Conservation (phyloP, 2,888 invertebrate species). For the Cerceris rybyensis region DNA sequence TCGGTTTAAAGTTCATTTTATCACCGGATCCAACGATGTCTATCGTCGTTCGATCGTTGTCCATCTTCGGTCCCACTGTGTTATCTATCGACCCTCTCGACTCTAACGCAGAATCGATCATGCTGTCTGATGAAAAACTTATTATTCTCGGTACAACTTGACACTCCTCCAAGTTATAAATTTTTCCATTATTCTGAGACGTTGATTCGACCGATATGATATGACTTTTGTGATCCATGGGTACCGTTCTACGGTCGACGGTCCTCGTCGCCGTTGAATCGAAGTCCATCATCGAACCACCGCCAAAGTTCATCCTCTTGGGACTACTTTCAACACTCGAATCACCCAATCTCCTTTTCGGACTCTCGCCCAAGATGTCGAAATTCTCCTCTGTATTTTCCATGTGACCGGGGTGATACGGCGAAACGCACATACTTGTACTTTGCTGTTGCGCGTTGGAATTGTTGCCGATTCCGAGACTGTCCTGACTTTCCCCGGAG, state of each 20-base stretch:
- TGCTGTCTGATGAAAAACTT: conserved; percentile 51
- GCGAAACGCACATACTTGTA: conserved; percentile 71
- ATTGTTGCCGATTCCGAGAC: conserved; percentile 63
- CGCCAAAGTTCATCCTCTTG: conserved; percentile 72
- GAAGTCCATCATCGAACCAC: conserved; percentile 47
- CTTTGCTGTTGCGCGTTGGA: conserved; percentile 63
- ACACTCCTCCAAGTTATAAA: conserved; percentile 76
- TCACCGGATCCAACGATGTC: conserved; percentile 21
- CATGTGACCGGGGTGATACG: conserved; percentile 73
- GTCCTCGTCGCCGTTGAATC: conserved; percentile 25
- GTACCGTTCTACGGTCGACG: conserved; percentile 8
- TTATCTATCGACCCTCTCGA: conserved; percentile 39
- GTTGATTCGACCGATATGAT: conserved; percentile 73
- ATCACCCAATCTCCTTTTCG: conserved; percentile 75
- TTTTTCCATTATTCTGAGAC: conserved; percentile 72
- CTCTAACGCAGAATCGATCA: conserved; percentile 38
- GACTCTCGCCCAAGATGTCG: conserved; percentile 73
- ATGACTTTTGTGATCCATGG: conserved; percentile 56
- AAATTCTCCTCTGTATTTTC: conserved; percentile 74
- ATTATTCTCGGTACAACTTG: conserved; percentile 77
- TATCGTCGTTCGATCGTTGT: not conserved
- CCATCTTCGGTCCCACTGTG: conserved; percentile 32
- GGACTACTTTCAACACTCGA: conserved; percentile 77
- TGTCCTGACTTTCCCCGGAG: conserved; percentile 70
- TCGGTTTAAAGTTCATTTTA: conserved; percentile 69